Evolutionary conservation across 2,888 invertebrate genomes (phyloP), one percentile per base, ranked within the genome.

Genomic region (Cristatella mucedo): DNA sequence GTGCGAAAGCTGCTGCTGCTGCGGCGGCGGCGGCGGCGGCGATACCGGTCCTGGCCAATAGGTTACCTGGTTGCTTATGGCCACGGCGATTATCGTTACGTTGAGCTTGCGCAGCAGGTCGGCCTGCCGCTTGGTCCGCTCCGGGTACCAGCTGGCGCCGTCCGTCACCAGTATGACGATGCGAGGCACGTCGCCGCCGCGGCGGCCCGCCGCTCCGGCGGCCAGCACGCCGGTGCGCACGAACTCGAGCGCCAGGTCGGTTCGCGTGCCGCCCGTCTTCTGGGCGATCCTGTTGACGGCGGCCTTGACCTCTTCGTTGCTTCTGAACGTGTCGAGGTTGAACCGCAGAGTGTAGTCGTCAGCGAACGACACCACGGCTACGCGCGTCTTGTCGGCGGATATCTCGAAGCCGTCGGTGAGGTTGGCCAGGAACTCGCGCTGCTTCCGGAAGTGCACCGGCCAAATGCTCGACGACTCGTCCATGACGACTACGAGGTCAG

Each of bases 391-490:
- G 16, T 36, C 36, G 6, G 18, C 24, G n/a, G 24, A 22, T 15
- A 36, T 36, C 15, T 36, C 36, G 13, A 36, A 36, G 18, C 36
- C 26, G 21, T 11, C 36, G 6, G 36, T 36, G 4, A 36, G 24
- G 24, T 36, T 36, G 21, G 22, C 7, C n/a, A 36, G 11, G 24
- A 36, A 36, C 19, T 22, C 13, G 15, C 36, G 22, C 6, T 26
- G 24, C 6, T 5, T 36, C 9, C 11, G 7, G 30, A 29, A 38
- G 19, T 26, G 38, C 4, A 29, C 29, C 18, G 38, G 38, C 29
- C 30, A 38, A 11, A 39, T 39, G 39, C 39, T 39, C 16, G 30
- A 31, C 3, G 39, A 39, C 21, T 39, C 39, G 16, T 39, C 39
- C 7, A 39, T 39, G 9, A 26, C 31, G 20, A 39, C 30, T 11